Base-by-base conservation (phyloP, 2,113 vertebrate genomes). In the Notarius quadriscutis region DNA sequence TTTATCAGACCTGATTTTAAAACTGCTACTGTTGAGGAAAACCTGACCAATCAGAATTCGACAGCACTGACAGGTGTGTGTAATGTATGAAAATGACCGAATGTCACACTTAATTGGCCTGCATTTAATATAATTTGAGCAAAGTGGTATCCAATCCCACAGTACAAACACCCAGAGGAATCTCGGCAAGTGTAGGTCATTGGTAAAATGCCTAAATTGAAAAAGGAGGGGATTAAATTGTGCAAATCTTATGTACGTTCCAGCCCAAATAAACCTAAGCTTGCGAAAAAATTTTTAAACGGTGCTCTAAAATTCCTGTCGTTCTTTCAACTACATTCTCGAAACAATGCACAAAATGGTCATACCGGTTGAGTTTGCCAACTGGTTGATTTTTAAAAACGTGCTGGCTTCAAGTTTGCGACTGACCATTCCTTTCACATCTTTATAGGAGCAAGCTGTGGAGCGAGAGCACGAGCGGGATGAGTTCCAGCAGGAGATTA, bases 401-500 rank as follows among this genome's bases (percentile, higher is more conserved):
- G 17, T 5, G 10, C 25, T 4, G 8, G 7, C 8, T n/a, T 2
- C 14, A 34, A 10, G 18, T 75, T 9, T 53, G 14, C 5, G 7
- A 67, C 1, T 63, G 51, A 30, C 7, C n/a, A 0, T 11, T 18
- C n/a, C 14, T 30, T 55, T 27, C 18, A 3, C 51, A 48, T 87
- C 27, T 57, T 2, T 86, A 60, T 69, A 99, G 98, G 97, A 98
- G 80, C 98, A 99, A 92, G 97, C 98, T 0, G 92, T 96, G 2
- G 98, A 99, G 92, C 93, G 98, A 12, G 98, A 99, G 89, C 97
- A 98, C 0, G 98, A 99, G 69, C 94, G 98, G 0, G 98, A 99
- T 86, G 98, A 99, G 91, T 99, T 99, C 90, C 98, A 99, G 93
- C 97, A 97, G 90, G 98, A 99, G 92, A 99, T 99, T 89, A 91